Evolutionary conservation across 1,140 invertebrate genomes (phyloP), one percentile per base, ranked within the genome.

Genomic region (Tetramorium alpestre): DNA sequence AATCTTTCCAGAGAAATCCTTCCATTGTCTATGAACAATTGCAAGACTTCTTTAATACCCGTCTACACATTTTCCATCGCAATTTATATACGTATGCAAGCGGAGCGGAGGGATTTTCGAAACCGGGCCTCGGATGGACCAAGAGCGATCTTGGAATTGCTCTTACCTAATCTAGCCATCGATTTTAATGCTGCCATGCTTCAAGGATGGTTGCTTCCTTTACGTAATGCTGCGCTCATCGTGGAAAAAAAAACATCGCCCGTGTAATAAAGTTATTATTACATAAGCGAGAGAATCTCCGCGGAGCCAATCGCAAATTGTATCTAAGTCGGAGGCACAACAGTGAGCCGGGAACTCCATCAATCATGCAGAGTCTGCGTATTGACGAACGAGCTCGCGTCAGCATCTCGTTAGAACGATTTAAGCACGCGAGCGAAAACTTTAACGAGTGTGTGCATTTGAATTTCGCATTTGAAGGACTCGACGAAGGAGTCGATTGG

Each of bases 111-210:
- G 13, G 56, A 2, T 81, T 25, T 54, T 54, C 49, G 33, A 69
- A 81, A 70, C 6, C 1, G 33, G 76, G 18, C 56, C 49, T 67
- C 11, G 80, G 70, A 56, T 85, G 62, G 69, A 64, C 56, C 47
- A 81, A 67, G 65, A 86, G 49, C 25, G 69, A 44, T 87, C 54
- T 28, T 80, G 33, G n/a, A 88, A 85, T 64, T 18, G 16, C 73
- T 88, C 89, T 90, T 90, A 88, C 89, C 70, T 60, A 90, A 90
- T 88, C 54, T 82, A 77, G 44, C 49, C 70, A 78, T 90, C 72
- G 85, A 91, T 82, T 90, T 88, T 86, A 90, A 88, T 86, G 87
- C 70, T 86, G 75, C 70, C 58, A 72, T 77, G 62, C 82, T 90
- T 90, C 81, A 70, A 82, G 81, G 89, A 77, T 86, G 67, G 38